Percentiles rank a stretch among this genome's conserved stretches.
phyloP scores from a whole-genome alignment of 2,888 invertebrate species.

The Rotaria socialis region DNA sequence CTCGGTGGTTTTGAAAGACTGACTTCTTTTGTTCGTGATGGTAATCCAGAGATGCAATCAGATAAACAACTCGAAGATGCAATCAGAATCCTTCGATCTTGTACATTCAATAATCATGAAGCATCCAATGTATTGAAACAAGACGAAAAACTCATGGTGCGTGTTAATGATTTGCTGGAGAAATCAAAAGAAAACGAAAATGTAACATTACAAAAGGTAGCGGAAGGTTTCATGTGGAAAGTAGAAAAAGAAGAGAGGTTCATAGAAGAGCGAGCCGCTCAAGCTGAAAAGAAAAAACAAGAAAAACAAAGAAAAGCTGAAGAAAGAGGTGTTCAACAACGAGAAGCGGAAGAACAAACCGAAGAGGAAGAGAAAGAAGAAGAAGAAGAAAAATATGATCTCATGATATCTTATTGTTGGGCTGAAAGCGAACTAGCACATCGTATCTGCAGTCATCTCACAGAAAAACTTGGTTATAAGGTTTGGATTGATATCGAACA shows the following conservation, averaged over 20 bases:
- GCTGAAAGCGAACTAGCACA: background rate
- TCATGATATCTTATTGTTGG: background rate
- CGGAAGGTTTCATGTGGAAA: background rate
- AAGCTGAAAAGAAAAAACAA: background rate
- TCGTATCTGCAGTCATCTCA: background rate
- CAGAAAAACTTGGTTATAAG: conserved; percentile 49
- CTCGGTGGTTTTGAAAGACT: background rate
- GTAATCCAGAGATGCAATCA: background rate
- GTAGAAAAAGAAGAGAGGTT: background rate
- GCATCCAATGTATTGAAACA: background rate
- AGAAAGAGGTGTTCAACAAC: too few relatives aligned
- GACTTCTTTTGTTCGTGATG: background rate
- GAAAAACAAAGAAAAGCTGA: background rate
- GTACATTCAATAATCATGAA: background rate
- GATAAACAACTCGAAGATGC: background rate
- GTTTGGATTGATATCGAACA: conserved; percentile 57
- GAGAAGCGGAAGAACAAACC: too few relatives aligned
- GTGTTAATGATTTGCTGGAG: background rate
- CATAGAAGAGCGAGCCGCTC: background rate
- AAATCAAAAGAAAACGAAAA: background rate
- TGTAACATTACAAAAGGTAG: background rate
- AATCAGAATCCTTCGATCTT: background rate
- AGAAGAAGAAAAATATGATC: background rate
- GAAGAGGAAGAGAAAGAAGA: background rate
- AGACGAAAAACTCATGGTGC: background rate